These are phyloP conservation scores for Passer domesticus DNA, from an alignment of 2,113 vertebrate species.

Conservation along the genomic window DNA sequence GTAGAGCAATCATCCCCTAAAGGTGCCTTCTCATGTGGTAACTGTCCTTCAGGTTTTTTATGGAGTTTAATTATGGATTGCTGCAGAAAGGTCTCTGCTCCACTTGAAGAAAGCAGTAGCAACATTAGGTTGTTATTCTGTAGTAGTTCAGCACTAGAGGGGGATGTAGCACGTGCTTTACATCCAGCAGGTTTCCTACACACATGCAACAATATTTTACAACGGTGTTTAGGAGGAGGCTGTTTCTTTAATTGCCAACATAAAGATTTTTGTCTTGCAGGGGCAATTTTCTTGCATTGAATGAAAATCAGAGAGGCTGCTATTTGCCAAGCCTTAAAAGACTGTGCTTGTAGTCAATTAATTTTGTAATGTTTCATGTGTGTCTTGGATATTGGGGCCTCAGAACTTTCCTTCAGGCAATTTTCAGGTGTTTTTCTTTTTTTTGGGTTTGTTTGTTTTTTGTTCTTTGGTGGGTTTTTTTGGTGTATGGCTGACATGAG, in stretches of 20 bases:
- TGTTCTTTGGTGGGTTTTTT: background rate
- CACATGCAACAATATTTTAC: conserved; percentile 13
- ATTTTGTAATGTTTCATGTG: background rate
- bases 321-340: background rate
- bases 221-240: conserved; percentile 22
- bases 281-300: background rate
- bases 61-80: background rate
- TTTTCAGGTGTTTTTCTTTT: background rate
- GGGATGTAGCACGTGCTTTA: conserved; percentile 54
- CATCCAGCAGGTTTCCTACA: background rate
- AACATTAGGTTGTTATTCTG: background rate
- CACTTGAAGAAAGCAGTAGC: background rate
- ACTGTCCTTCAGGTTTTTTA: background rate
- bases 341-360: background rate
- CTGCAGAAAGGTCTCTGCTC: background rate
- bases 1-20: background rate
- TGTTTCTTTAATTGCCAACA: conserved; percentile 14
- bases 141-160: conserved; percentile 60
- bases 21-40: background rate
- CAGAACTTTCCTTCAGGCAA: background rate
- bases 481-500: background rate
- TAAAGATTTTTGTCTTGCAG: conserved; percentile 24
- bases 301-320: background rate
- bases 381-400: background rate
- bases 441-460: background rate